phyloP scores from a whole-genome alignment of 2,888 invertebrate species.

The Cecidostiba fungosa region DNA sequence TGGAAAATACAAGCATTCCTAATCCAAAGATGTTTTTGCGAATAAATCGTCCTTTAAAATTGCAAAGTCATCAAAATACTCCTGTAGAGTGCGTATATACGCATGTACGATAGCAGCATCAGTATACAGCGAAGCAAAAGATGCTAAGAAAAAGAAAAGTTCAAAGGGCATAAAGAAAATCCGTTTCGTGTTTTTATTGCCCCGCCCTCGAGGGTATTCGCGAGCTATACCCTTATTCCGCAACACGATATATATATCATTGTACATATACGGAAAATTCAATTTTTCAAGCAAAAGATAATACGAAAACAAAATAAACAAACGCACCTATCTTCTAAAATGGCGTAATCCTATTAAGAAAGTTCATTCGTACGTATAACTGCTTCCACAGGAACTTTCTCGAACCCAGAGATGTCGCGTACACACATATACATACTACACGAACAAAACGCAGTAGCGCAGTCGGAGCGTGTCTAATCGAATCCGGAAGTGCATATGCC shows the following conservation, averaged over 20 bases:
- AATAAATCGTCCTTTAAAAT: too few relatives aligned
- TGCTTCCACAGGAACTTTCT: background rate
- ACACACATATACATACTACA: too few relatives aligned
- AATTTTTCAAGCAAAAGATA: background rate
- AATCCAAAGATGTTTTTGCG: too few relatives aligned
- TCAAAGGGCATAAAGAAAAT: background rate
- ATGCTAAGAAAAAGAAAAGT: background rate
- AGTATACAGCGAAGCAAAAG: too few relatives aligned
- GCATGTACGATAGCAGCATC: too few relatives aligned
- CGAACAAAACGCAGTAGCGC: background rate
- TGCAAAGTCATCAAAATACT: too few relatives aligned
- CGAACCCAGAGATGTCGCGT: background rate
- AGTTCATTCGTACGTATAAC: background rate
- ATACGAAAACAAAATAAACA: background rate
- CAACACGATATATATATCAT: background rate
- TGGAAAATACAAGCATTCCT: too few relatives aligned
- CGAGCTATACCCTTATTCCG: background rate
- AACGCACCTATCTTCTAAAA: background rate
- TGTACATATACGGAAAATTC: background rate
- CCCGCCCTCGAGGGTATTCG: background rate
- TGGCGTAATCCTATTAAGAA: background rate
- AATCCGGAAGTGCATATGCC: slow-evolving; percentile 71
- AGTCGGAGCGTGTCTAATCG: slow-evolving; percentile 69
- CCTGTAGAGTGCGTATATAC: too few relatives aligned
- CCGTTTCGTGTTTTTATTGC: background rate